phyloP scores from a whole-genome alignment of 2,797 vertebrate species.

The Cirrhinus mrigala region DNA sequence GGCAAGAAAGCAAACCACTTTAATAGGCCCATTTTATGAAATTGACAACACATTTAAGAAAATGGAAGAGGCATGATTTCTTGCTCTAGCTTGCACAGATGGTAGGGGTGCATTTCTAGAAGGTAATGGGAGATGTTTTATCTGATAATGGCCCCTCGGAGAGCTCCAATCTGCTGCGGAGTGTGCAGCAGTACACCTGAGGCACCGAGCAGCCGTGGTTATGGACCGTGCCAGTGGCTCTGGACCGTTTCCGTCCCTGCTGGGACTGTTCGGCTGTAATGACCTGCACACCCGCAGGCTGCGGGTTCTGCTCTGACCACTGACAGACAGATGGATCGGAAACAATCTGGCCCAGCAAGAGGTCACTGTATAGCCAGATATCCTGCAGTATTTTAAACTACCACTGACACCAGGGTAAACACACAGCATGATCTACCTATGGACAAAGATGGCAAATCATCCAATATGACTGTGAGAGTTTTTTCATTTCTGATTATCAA shows the following conservation, averaged over 20 bases:
- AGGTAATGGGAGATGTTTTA: constrained; percentile 47
- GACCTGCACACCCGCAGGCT: constrained; percentile 25
- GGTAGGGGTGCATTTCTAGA: constrained; percentile 19
- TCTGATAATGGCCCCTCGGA: constrained; percentile 34
- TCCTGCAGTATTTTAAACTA: neutral
- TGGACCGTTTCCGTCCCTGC: constrained; percentile 20
- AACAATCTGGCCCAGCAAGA: constrained; percentile 28
- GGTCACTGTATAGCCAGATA: neutral
- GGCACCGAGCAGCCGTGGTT: constrained; percentile 26
- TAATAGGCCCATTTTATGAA: constrained; percentile 7
- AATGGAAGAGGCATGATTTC: constrained; percentile 24
- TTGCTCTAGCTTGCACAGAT: constrained; percentile 20
- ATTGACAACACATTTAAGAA: constrained; percentile 28
- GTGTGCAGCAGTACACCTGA: constrained; percentile 37
- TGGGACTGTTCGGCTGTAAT: constrained; percentile 24
- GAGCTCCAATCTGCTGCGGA: constrained; percentile 30
- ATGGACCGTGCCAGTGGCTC: constrained; percentile 19
- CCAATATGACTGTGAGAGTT: neutral
- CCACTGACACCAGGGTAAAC: constrained; percentile 3
- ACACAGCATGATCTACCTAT: neutral
- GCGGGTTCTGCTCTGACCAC: constrained; percentile 26
- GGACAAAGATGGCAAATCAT: constrained; percentile 1
- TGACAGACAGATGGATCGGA: constrained; percentile 35
- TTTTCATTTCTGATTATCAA: neutral
- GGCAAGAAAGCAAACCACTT: constrained; percentile 20